Base-by-base conservation (phyloP, 2,113 vertebrate species). In the Odontophorus gujanensis region DNA sequence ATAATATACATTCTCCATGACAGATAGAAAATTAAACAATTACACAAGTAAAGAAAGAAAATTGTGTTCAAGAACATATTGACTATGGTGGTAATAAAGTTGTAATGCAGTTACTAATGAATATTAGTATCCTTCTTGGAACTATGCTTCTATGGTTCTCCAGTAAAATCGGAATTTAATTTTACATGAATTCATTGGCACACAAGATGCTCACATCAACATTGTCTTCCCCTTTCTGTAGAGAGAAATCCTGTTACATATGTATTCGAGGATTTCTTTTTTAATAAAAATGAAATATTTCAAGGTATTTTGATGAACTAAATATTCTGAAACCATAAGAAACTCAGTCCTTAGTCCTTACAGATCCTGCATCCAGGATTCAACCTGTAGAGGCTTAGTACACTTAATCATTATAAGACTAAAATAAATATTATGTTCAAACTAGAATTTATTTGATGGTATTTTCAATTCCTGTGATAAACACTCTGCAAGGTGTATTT, bases 181-280 rank as follows among this genome's bases (percentile, higher is more conserved):
- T 82, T 13, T 22, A 55, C 0, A 0, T 76, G 6, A 2, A 24
- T 51, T 72, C 87, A 9, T 43, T 20, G 28, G 2, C 55, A 48
- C 42, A 69, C 8, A 58, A 50, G 78, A 38, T 26, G 5, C 20
- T 67, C 26, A 58, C n/a, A 59, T 3, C 0, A 0, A 8, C 19
- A 53, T 6, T 2, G 7, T 15, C 5, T 57, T 69, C 50, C 53
- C 5, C 34, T 36, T 67, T 88, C 53, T 38, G 10, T 61, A 73
- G 30, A 48, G 3, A 38, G 1, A 81, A 84, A 38, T 42, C 13
- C 8, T 34, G 13, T 9, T 28, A 59, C 26, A 45, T 21, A 3
- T 6, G 58, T 32, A 81, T 55, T 7, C 57, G 7, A 68, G 13
- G 1, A n/a, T 79, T 63, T 59, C 3, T 59, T 34, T 47, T 71